Conservation (phyloP, 2,113 vertebrate genomes). For the Hydrolagus affinis region DNA sequence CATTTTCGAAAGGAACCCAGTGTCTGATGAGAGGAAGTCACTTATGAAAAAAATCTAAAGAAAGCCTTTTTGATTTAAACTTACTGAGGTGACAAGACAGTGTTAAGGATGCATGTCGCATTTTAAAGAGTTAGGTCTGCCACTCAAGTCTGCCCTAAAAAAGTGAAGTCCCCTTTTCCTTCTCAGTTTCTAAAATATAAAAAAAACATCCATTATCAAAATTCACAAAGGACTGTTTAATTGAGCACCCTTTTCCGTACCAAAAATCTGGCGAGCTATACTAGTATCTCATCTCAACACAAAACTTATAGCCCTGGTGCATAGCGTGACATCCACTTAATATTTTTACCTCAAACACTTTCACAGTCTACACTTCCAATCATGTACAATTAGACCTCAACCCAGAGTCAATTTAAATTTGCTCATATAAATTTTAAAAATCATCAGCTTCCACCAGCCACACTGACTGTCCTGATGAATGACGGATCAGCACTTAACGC, state of each 20-base stretch:
- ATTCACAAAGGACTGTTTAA: neutral
- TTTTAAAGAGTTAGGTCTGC: neutral
- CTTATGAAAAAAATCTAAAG: conserved; percentile 32
- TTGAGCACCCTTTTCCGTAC: neutral
- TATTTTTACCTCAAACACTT: neutral
- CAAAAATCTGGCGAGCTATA: neutral
- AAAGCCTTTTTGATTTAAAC: conserved; percentile 24
- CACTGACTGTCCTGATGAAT: too few species aligned
- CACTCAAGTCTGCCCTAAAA: neutral
- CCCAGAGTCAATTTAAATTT: too few species aligned
- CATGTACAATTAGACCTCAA: neutral
- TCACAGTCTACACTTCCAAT: neutral
- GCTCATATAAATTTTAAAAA: too few species aligned
- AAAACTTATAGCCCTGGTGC: neutral
- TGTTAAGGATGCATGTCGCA: conserved; percentile 20
- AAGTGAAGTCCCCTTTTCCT: neutral
- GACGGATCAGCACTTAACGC: too few species aligned
- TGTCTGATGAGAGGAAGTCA: conserved; percentile 33
- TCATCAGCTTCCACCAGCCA: too few species aligned
- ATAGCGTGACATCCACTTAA: conserved; percentile 7
- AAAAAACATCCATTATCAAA: too few species aligned
- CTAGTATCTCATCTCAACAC: neutral
- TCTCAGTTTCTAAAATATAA: neutral
- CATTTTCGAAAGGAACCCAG: conserved; percentile 32
- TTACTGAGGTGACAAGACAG: conserved; percentile 26